Evolutionary conservation across 2,888 invertebrate genomes (phyloP), one percentile per base, ranked within the genome.

Genomic region (Andrena bicolor): DNA sequence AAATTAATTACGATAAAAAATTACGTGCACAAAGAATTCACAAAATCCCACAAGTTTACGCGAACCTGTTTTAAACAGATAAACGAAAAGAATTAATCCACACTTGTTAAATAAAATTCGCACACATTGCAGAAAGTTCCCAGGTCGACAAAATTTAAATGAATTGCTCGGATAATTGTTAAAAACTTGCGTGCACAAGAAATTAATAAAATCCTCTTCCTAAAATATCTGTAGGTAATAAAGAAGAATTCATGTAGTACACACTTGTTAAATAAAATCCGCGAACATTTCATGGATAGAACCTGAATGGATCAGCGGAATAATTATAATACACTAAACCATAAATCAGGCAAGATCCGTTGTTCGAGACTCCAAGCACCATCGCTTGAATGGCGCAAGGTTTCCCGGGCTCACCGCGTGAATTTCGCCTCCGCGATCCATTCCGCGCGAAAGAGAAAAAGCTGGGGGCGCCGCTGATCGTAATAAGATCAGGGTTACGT

Each of bases 401-500:
- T 64, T 78, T 78, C 60, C 48, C 6, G 16, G 30, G 28, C 51
- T 30, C 16, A 10, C 30, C 13, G 30, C 23, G n/a, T 20, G 51
- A 79, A 79, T 80, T 71, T 79, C 79, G 68, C 75, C 30, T 30
- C 13, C 7, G 26, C 16, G 30, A 48, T 48, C 41, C 51, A 16
- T 58, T 64, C 61, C 60, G 23, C 32, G 32, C 5, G 30, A 8
- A 10, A 35, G 56, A 26, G 2, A 20, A 26, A 56, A 66, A 66
- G 8, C 7, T 30, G 28, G 66, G 71, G 49, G 35, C 48, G 69
- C 30, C 35, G 69, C 72, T 64, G 48, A 61, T 78, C 70, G 77
- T 76, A 82, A 83, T 74, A 83, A 83, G 68, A 78, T 83, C 75
- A 81, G 81, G 71, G 84, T 81, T 77, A 84, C 76, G 81, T 74